Evolutionary conservation across 2,888 invertebrate genomes (phyloP).

Genomic region (Agapetus fuscipes): DNA sequence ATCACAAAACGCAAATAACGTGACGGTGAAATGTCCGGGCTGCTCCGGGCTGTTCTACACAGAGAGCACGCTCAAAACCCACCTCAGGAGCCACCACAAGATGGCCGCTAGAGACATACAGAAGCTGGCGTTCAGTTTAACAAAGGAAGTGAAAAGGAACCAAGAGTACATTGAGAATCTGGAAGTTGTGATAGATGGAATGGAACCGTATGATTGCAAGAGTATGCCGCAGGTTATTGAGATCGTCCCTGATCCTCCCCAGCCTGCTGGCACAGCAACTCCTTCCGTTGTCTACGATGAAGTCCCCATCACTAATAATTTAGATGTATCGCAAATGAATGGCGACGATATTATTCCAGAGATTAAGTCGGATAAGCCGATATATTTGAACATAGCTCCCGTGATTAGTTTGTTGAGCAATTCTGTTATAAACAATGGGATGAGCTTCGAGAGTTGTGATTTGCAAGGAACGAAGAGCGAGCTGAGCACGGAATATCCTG

Average conservation of each 20-base stretch:
- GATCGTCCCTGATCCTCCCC: constrained; percentile 32
- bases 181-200: constrained; percentile 16
- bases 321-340: neutral
- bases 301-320: too few relatives aligned
- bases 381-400: neutral
- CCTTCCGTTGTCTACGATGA: neutral
- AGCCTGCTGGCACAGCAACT: neutral
- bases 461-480: too few relatives aligned
- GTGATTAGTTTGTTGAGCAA: neutral
- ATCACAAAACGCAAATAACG: constrained; percentile 44
- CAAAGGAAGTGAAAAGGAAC: constrained; percentile 30
- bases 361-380: too few relatives aligned
- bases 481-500: neutral
- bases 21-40: constrained; percentile 55
- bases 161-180: constrained; percentile 19
- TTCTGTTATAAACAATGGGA: neutral
- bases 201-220: constrained; percentile 27
- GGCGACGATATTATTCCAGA: too few relatives aligned
- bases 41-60: constrained; percentile 56
- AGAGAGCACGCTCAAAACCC: constrained; percentile 51
- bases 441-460: neutral
- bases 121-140: constrained; percentile 46
- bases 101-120: constrained; percentile 51
- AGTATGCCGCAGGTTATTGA: constrained; percentile 40
- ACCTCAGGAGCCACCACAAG: constrained; percentile 59